phyloP scores from a whole-genome alignment of 2,113 vertebrate genomes.

The Siniperca knerii region DNA sequence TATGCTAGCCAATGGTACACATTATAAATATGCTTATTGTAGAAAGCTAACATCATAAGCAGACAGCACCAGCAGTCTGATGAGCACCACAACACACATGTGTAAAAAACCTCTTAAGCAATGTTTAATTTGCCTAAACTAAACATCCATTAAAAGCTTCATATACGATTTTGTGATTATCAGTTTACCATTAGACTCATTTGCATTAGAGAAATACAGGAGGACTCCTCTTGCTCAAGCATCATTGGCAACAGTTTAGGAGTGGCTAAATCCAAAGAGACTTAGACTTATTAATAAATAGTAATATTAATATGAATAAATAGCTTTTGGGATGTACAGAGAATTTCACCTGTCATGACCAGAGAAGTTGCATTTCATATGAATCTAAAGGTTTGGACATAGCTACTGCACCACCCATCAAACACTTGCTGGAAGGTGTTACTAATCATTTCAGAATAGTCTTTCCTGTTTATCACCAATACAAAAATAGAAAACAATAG shows the following conservation, averaged over 20 bases:
- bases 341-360: not conserved
- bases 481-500: slow-evolving; percentile 37
- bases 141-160: not conserved
- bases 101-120: not conserved
- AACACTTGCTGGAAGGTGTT: slow-evolving; percentile 17
- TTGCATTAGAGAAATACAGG: not conserved
- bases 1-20: not conserved
- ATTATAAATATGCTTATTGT: not conserved
- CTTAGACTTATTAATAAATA: not conserved
- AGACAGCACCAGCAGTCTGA: not conserved
- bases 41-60: not conserved
- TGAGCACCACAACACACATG: not conserved
- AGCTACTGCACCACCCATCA: not conserved
- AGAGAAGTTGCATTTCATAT: not conserved
- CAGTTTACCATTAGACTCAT: not conserved
- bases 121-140: not conserved
- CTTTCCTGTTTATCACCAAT: slow-evolving; percentile 26
- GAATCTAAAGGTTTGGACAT: not conserved
- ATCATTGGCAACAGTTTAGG: not conserved
- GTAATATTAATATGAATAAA: too few species aligned
- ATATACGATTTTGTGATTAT: not conserved
- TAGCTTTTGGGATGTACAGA: not conserved
- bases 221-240: not conserved
- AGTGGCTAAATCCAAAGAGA: not conserved
- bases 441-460: slow-evolving; percentile 25